Percentiles rank a stretch among this genome's conserved stretches.
These are phyloP conservation scores for Passer montanus DNA, from an alignment of 2,113 vertebrate genomes.

Conservation along the genomic window DNA sequence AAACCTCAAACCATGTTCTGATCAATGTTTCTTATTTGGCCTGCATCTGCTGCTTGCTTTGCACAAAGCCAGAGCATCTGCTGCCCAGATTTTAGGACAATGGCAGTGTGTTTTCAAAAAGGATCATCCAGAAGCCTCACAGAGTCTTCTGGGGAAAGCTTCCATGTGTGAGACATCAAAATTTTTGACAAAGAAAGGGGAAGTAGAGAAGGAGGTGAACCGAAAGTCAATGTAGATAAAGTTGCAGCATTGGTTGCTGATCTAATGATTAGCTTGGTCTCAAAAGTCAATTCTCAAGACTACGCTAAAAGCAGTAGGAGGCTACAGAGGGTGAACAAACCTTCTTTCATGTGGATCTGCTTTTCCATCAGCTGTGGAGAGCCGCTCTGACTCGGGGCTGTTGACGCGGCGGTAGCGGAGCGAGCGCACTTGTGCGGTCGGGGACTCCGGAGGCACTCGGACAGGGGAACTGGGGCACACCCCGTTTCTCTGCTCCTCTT, in stretches of 20 bases:
- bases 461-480: conserved; percentile 86
- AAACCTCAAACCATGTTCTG: not conserved
- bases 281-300: not conserved
- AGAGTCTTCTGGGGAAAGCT: not conserved
- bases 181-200: not conserved
- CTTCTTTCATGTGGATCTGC: conserved; percentile 87
- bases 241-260: not conserved
- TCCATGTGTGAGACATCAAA: not conserved
- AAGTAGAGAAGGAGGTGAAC: not conserved
- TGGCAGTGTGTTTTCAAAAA: not conserved
- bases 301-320: not conserved
- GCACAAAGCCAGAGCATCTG: not conserved
- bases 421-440: conserved; percentile 85
- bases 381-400: conserved; percentile 90
- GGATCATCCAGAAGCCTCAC: not conserved
- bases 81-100: not conserved
- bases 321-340: conserved; percentile 64
- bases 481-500: conserved; percentile 88
- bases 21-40: not conserved
- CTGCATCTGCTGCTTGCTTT: not conserved
- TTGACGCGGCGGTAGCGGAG: conserved; percentile 88
- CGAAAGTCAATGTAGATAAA: not conserved
- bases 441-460: conserved; percentile 86
- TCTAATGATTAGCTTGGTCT: not conserved
- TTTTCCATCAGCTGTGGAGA: conserved; percentile 88